Conservation (phyloP, 2,113 vertebrate species). For the Beaufortia kweichowensis region DNA sequence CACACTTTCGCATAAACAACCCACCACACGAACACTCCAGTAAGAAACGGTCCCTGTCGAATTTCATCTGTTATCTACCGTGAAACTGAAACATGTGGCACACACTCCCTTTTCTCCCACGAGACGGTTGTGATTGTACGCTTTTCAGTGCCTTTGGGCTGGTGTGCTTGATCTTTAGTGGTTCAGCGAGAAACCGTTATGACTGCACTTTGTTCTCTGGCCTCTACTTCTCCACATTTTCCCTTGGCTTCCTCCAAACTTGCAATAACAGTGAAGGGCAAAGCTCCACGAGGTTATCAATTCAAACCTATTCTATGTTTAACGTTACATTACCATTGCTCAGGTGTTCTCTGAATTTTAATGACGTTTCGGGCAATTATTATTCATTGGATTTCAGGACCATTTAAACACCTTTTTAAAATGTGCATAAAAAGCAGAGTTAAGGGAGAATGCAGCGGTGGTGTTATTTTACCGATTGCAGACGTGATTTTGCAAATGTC, state of each 20-base stretch:
- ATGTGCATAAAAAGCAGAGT: slow-evolving; percentile 44
- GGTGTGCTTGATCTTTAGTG: slow-evolving; percentile 1
- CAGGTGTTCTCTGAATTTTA: slow-evolving; percentile 33
- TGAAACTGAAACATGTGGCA: slow-evolving; percentile 24
- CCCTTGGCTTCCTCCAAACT: background rate
- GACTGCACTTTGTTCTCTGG: slow-evolving; percentile 27
- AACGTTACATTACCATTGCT: slow-evolving; percentile 17
- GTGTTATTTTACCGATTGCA: slow-evolving; percentile 34
- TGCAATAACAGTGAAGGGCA: slow-evolving; percentile 3
- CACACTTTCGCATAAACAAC: slow-evolving; percentile 52
- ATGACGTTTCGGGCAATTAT: slow-evolving; percentile 42
- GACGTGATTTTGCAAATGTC: slow-evolving; percentile 13
- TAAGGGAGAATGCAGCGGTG: slow-evolving; percentile 6
- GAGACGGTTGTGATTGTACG: slow-evolving; percentile 39
- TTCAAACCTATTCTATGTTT: slow-evolving; percentile 23
- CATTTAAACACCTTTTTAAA: slow-evolving; percentile 47
- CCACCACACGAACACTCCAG: slow-evolving; percentile 22
- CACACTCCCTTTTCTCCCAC: slow-evolving; percentile 20
- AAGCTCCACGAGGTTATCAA: slow-evolving; percentile 15
- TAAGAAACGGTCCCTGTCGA: slow-evolving; percentile 40
- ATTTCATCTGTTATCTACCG: slow-evolving; percentile 29
- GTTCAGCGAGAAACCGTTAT: slow-evolving; percentile 18
- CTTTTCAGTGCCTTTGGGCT: slow-evolving; percentile 43
- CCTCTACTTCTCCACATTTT: slow-evolving; percentile 33
- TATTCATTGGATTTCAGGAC: slow-evolving; percentile 43